Evolutionary conservation across 2,888 invertebrate species (phyloP).

Genomic region (Plemyria rubiginata): DNA sequence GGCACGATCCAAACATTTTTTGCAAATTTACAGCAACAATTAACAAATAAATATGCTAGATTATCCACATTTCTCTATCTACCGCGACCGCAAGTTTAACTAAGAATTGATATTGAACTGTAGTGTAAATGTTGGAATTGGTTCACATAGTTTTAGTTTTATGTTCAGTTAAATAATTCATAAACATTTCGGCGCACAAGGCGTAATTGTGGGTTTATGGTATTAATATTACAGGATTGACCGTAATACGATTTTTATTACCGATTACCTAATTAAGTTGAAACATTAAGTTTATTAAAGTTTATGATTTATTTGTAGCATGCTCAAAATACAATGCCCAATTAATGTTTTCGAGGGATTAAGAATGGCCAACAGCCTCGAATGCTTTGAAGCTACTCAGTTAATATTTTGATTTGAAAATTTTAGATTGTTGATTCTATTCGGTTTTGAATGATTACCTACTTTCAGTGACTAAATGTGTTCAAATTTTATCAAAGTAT

Average conservation of each 20-base stretch:
- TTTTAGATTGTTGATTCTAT: no score
- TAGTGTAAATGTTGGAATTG: conserved; percentile 58
- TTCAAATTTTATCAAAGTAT: no score
- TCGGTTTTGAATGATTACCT: no score
- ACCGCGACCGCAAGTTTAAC: conserved; percentile 47
- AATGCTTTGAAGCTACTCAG: no score
- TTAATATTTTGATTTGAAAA: no score
- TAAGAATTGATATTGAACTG: conserved; percentile 59
- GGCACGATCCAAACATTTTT: no score
- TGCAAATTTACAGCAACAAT: no score
- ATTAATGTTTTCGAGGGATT: no score
- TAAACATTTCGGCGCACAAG: conserved; percentile 41
- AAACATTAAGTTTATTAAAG: background rate
- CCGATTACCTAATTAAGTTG: conserved; percentile 20
- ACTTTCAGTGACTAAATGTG: no score
- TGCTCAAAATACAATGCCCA: no score
- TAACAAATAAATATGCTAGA: conserved; percentile 43
- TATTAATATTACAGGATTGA: conserved; percentile 40
- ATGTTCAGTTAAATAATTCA: conserved; percentile 57
- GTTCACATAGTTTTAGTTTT: conserved; percentile 48
- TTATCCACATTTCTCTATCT: conserved; percentile 49
- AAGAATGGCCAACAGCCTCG: no score
- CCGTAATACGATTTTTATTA: conserved; percentile 35
- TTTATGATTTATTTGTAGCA: background rate
- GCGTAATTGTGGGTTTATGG: conserved; percentile 45